phyloP scores from a whole-genome alignment of 2,113 vertebrate genomes.

The Leptosomus discolor region DNA sequence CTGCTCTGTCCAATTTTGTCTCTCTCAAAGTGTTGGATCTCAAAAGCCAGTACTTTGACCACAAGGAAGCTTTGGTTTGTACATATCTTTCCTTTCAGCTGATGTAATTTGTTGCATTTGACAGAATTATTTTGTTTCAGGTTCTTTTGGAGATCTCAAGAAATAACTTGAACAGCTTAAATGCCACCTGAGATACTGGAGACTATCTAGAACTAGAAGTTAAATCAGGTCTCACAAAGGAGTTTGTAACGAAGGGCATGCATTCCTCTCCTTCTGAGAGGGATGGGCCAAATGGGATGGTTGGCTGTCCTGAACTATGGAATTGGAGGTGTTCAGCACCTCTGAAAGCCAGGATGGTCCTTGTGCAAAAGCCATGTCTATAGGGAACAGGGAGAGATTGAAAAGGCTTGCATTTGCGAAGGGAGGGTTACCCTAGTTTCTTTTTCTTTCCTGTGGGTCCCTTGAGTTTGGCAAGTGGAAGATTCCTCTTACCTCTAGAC shows the following conservation, averaged over 20 bases:
- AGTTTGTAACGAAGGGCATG: not conserved
- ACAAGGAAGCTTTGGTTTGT: conserved; percentile 13
- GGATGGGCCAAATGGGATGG: not conserved
- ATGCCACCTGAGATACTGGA: not conserved
- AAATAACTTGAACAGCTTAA: not conserved
- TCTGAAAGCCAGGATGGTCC: not conserved
- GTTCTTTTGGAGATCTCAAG: not conserved
- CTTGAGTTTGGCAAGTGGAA: not conserved
- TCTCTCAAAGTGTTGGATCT: conserved; percentile 45
- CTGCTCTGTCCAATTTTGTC: not conserved
- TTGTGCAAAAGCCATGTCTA: not conserved
- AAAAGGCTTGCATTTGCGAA: not conserved
- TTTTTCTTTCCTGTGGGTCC: not conserved
- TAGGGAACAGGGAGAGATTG: not conserved
- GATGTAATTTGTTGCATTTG: not conserved
- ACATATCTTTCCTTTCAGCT: not conserved
- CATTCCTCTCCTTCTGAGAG: not conserved
- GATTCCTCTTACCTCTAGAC: not conserved
- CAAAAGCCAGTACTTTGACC: not conserved
- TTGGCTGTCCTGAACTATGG: not conserved
- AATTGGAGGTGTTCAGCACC: not conserved
- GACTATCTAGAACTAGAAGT: not conserved
- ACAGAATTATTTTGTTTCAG: not conserved
- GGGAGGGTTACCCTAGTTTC: not conserved
- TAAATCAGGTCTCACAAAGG: not conserved